Conservation (phyloP, 2,113 vertebrate genomes). For the Corapipo altera region DNA sequence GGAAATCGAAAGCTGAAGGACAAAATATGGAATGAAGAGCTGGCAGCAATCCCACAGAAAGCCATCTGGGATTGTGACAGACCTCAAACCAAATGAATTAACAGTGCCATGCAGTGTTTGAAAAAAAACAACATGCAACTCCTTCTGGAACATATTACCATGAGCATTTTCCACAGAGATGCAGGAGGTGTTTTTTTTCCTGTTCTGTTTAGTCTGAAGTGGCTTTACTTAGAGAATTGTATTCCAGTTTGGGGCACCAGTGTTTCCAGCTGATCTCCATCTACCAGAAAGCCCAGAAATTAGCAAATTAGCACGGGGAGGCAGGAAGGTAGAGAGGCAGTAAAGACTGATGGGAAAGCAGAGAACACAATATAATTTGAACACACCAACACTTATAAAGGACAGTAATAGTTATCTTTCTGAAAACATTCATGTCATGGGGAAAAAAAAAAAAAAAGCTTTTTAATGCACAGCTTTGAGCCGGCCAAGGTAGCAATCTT, state of each 20-base stretch:
- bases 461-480: not conserved
- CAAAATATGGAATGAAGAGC: not conserved
- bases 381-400: accelerated
- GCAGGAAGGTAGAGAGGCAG: not conserved
- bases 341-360: not conserved
- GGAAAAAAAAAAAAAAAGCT: accelerated
- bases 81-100: constrained; percentile 54
- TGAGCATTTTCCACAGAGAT: constrained; percentile 3
- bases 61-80: constrained; percentile 51
- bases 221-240: not conserved
- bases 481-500: not conserved
- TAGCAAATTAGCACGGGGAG: not conserved
- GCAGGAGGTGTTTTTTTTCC: not conserved
- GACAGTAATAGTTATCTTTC: not conserved
- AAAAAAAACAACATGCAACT: not conserved
- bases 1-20: constrained; percentile 2
- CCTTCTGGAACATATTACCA: constrained; percentile 38
- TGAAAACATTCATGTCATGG: accelerated
- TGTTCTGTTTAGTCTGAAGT: not conserved
- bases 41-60: constrained; percentile 45
- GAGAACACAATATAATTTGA: not conserved
- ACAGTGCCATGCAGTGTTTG: constrained; percentile 46
- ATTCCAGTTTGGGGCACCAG: not conserved
- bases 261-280: not conserved
- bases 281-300: not conserved